These are phyloP conservation scores for Heliconius sara DNA, from an alignment of 2,888 invertebrate species.

Conservation along the genomic window DNA sequence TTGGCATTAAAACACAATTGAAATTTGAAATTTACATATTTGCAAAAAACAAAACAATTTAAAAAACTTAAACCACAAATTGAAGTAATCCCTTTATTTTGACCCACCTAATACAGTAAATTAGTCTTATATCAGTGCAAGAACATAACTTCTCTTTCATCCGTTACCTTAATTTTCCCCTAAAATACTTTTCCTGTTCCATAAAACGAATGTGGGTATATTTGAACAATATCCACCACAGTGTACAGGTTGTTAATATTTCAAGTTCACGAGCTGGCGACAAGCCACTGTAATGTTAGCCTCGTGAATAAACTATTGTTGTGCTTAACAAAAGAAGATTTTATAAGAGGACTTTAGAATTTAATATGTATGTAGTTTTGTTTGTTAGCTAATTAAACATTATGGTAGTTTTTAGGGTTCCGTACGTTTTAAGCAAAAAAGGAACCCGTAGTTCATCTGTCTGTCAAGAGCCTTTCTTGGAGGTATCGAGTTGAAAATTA, in stretches of 20 bases:
- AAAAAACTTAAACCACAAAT: not conserved
- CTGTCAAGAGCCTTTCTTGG: too few species aligned
- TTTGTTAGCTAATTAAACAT: not conserved
- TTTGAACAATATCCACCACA: slow-evolving; percentile 33
- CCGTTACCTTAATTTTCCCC: slow-evolving; percentile 5
- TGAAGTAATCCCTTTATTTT: not conserved
- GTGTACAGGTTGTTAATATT: slow-evolving; percentile 39
- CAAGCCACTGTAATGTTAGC: slow-evolving; percentile 32
- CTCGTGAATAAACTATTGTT: slow-evolving; percentile 40
- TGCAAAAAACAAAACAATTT: too few species aligned
- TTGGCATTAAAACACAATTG: too few species aligned
- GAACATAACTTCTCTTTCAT: slow-evolving; percentile 25
- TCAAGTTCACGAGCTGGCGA: slow-evolving; percentile 34
- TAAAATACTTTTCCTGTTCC: slow-evolving; percentile 34
- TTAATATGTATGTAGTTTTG: not conserved
- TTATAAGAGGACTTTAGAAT: slow-evolving; percentile 19
- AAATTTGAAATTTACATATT: too few species aligned
- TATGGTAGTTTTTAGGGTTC: not conserved
- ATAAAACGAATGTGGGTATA: slow-evolving; percentile 21
- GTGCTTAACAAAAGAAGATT: slow-evolving; percentile 27
- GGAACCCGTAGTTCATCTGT: too few species aligned
- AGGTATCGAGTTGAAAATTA: too few species aligned
- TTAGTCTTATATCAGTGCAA: slow-evolving; percentile 11
- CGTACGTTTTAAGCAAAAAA: too few species aligned
- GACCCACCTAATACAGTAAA: slow-evolving; percentile 17